These are phyloP conservation scores for Macrosoma leucophasiata DNA, from an alignment of 2,888 invertebrate genomes.

Conservation along the genomic window DNA sequence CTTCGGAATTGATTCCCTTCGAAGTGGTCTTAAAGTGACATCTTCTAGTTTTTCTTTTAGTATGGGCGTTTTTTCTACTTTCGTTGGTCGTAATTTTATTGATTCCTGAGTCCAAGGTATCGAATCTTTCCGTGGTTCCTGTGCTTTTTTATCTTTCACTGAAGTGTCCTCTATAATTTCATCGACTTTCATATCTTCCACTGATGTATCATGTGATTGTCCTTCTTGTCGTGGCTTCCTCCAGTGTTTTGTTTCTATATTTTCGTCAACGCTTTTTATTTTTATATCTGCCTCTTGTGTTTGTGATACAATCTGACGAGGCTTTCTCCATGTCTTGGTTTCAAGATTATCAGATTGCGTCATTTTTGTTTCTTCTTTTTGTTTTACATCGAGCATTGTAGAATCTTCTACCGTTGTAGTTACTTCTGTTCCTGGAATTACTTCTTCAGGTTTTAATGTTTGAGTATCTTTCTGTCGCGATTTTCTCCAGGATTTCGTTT, in stretches of 20 bases:
- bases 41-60: conserved; percentile 72
- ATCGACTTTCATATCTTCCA: conserved; percentile 8
- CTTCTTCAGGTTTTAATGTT: too few species aligned
- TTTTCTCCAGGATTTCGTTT: conserved; percentile 39
- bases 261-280: too few species aligned
- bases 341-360: conserved; percentile 19
- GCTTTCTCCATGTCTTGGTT: too few species aligned
- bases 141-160: conserved; percentile 19
- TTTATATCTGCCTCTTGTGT: too few species aligned
- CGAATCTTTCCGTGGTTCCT: conserved; percentile 35
- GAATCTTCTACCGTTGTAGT: conserved; percentile 27
- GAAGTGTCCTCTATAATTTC: conserved; percentile 10
- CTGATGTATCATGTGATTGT: conserved; percentile 29
- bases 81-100: conserved; percentile 76
- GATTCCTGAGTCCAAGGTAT: conserved; percentile 79
- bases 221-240: conserved; percentile 20
- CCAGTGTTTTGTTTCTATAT: conserved; percentile 22
- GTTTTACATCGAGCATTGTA: conserved; percentile 27
- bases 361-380: conserved; percentile 23
- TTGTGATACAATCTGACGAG: too few species aligned
- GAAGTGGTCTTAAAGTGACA: conserved; percentile 49
- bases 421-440: conserved; percentile 21
- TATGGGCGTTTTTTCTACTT: conserved; percentile 71
- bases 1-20: conserved; percentile 54
- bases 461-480: too few species aligned